Evolutionary conservation across 2,113 vertebrate species (phyloP), one percentile per base, ranked within the genome.

Genomic region (Alethe castanea): DNA sequence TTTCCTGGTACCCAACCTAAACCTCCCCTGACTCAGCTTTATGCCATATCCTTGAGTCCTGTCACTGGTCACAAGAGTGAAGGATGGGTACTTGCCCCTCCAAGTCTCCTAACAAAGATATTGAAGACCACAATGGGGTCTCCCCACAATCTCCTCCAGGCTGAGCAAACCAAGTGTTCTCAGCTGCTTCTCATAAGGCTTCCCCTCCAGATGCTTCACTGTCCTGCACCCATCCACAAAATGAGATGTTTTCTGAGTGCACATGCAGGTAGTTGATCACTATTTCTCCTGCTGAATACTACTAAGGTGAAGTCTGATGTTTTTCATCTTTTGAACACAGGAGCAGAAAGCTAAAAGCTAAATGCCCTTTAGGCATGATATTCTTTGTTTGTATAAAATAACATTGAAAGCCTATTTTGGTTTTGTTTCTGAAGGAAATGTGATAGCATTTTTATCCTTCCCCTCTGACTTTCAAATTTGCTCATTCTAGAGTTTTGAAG

Each of bases 11-110:
- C 3, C 38, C 24, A 25, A 2, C 28, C 33, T 59, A 22, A 74
- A 40, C 45, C n/a, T 67, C 24, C 9, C 16, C 3, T 22, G 8
- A 25, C 9, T 12, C 28, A 45, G 11, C 19, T 74, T 45, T 8
- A 4, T 59, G 52, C 9, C 3, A 0, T n/a, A 14, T n/a, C 28
- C 8, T 11, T 5, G n/a, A n/a, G 11, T 67, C 16, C 3, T 45
- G 44, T 52, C 14, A 4, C 8, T 65, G 44, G 15, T 38, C 33
- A 11, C 11, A 28, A 20, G 45, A 67, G 28, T n/a, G 33, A 38
- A 60, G 45, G 60, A 45, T 0, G 0, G 2, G 19, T 53, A 17
- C n/a, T 24, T n/a, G 12, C 23, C 33, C 4, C 8, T 53, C 19
- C 8, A 6, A 33, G 38, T n/a, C 33, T 33, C 52, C 19, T 53